Base-by-base conservation (phyloP, 2,797 vertebrate species). In the Sebastes iracundus region DNA sequence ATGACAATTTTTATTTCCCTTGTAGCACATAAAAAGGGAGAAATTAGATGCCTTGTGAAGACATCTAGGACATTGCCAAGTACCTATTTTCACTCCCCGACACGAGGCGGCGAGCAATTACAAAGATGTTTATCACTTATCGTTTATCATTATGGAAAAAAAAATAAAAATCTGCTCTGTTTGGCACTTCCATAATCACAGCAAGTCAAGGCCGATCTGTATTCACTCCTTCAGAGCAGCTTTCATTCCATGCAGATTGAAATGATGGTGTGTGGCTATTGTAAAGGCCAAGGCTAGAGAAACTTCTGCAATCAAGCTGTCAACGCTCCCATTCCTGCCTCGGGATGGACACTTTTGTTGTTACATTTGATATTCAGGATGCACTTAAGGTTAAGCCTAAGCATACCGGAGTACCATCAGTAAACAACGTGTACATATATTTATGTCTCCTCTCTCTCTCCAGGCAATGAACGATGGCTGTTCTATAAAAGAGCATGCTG, bases 281-380 rank as follows among this genome's bases (percentile, higher is more conserved):
- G 82, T 66, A 84, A 82, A 83, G 81, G 75, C 85, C 75, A 62
- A 64, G 56, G 79, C 69, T 9, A 25, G 59, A 84, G 52, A 90
- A 90, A 89, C 53, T 71, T 73, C n/a, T 62, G 84, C 85, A 90
- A 90, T 91, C 87, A 90, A 88, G 80, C 79, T 90, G 90, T 91
- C 88, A 90, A 55, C 82, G 25, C 60, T 72, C 70, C 73, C 62
- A 81, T 86, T 83, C 84, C 73, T 16, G 18, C 42, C 64, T 46
- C 46, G 1, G 46, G 46, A 49, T 35, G 53, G 60, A 79, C 84
- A 71, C 28, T 66, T 80, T n/a, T 81, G 74, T 69, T 74, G 74
- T 88, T 85, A 61, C 59, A 30, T 73, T 87, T 87, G 60, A 79
- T 87, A 79, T 88, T 85, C 69, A 64, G 49, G 35, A 79, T 56